Evolutionary conservation across 2,113 vertebrate genomes (phyloP), one percentile per base, ranked within the genome.

Genomic region (Symphodus melops): DNA sequence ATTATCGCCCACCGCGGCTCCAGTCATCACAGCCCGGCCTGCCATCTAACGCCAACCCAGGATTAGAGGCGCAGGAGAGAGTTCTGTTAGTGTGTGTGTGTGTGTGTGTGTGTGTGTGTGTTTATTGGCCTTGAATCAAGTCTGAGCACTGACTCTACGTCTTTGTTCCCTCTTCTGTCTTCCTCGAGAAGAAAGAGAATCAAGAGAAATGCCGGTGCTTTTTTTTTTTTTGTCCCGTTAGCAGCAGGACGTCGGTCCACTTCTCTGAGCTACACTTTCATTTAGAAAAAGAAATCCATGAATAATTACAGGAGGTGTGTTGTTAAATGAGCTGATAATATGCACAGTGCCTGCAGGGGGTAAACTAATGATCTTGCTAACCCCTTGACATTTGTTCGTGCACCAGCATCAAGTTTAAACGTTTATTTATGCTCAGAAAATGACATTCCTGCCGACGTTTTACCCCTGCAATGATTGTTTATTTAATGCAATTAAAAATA

Each of bases 1-100:
- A 84, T 85, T 77, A 87, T 81, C 51, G 67, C 77, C 77, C 82
- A 81, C 86, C 67, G n/a, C 37, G 51, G 77, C 84, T 72, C 61
- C 82, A 83, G 71, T 82, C 86, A 49, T 79, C 82, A 58, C 67
- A 77, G 85, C 57, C 19, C 48, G 48, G 10, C 48, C 85, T 77
- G 73, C 68, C 61, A 79, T 79, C 86, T 89, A 84, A 66, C 64
- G 87, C 21, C 37, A 79, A 72, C 68, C 81, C 49, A 16, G 78
- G 82, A 79, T 84, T 84, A 88, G 20, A 72, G 54, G 68, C 70
- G 39, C 62, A 75, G 64, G 70, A 80, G 72, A 73, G 86, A 75
- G 77, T 75, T 76, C 1, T 74, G 0, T 73, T 1, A 81, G 9
- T 81, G 23, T 48, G 36, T 33, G 70, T 71, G 74, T 65, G 60